Conservation (phyloP, 2,888 invertebrate species). For the Girardia tigrina region DNA sequence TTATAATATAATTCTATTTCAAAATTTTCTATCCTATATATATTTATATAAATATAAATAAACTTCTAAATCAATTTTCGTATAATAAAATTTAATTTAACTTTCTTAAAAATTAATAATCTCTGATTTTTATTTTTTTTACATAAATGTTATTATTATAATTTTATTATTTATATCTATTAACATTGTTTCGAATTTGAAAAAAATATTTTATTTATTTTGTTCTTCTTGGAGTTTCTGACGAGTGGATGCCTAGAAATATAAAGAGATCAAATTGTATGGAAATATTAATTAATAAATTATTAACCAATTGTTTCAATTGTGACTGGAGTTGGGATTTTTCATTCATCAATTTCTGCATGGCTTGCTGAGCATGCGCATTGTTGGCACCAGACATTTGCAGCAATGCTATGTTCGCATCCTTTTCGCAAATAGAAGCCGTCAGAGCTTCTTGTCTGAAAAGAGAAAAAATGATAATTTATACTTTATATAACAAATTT, state of each 20-base stretch:
- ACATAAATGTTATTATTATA: no score
- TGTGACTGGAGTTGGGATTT: slow-evolving; percentile 56
- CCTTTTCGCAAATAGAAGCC: slow-evolving; percentile 71
- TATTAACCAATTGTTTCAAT: slow-evolving; percentile 48
- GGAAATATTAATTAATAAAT: no score
- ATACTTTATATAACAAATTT: background rate
- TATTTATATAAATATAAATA: no score
- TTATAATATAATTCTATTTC: no score
- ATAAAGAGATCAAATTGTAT: background rate
- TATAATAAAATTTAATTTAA: no score
- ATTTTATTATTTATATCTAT: no score
- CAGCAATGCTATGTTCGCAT: slow-evolving; percentile 68
- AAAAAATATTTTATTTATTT: slow-evolving; percentile 23
- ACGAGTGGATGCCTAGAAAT: background rate
- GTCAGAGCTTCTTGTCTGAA: slow-evolving; percentile 68
- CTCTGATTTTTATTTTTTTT: no score
- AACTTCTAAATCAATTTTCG: no score
- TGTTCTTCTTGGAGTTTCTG: slow-evolving; percentile 23
- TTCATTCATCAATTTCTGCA: slow-evolving; percentile 60
- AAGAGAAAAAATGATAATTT: slow-evolving; percentile 37
- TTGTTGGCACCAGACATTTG: slow-evolving; percentile 54
- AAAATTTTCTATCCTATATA: no score
- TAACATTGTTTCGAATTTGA: no score
- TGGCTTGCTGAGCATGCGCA: slow-evolving; percentile 51
- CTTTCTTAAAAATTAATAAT: no score